Conservation (phyloP, 1,140 invertebrate species). For the Euura saliciscinereae region DNA sequence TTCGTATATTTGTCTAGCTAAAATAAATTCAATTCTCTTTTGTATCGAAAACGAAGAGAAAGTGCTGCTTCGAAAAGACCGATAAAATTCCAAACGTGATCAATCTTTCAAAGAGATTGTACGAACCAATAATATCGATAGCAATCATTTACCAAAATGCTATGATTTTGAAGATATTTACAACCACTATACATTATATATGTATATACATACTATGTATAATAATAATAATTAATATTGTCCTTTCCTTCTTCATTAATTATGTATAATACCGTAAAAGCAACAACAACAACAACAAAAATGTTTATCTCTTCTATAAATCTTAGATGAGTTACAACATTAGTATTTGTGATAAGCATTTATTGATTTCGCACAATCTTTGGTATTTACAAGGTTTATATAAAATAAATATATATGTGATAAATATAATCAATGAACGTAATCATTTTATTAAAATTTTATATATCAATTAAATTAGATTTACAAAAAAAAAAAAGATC, state of each 20-base stretch:
- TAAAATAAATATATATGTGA: not conserved
- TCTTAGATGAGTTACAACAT: not conserved
- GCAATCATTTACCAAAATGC: not conserved
- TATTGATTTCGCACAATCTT: constrained; percentile 7
- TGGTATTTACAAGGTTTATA: constrained; percentile 1
- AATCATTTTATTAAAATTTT: not conserved
- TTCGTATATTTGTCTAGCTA: not conserved
- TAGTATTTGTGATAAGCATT: constrained; percentile 5
- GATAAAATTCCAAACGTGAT: not conserved
- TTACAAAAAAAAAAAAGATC: not conserved
- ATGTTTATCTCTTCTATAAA: not conserved
- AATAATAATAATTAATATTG: too few relatives aligned
- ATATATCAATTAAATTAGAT: not conserved
- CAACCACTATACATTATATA: not conserved
- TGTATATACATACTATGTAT: too few relatives aligned
- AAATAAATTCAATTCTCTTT: not conserved
- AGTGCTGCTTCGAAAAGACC: not conserved
- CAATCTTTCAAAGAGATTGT: not conserved
- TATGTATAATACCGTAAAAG: not conserved
- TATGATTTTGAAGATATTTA: not conserved
- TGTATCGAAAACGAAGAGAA: not conserved
- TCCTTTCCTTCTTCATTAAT: not conserved
- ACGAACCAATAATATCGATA: not conserved
- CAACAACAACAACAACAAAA: not conserved
- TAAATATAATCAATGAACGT: not conserved